phyloP scores from a whole-genome alignment of 2,113 vertebrate genomes.

The Haemorhous mexicanus region DNA sequence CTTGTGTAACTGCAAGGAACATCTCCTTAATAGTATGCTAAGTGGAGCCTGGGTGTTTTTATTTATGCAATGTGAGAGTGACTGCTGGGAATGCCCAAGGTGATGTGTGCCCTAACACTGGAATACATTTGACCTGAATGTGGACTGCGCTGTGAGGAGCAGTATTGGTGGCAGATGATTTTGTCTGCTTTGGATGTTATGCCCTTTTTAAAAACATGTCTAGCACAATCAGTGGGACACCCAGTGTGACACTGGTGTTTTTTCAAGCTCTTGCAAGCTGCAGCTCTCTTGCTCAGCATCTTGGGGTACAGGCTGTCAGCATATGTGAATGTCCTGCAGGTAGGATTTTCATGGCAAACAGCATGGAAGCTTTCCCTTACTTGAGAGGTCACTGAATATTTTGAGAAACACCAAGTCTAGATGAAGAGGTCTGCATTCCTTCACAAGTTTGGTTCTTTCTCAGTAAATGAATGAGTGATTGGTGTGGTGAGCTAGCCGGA shows the following conservation, averaged over 20 bases:
- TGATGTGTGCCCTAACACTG: neutral
- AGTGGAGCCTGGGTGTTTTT: neutral
- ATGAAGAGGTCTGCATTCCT: neutral
- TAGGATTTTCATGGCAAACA: neutral
- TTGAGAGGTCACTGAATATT: neutral
- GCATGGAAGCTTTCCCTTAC: neutral
- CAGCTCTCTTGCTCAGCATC: neutral
- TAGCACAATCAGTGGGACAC: neutral
- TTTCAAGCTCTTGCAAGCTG: neutral
- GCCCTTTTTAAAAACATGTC: neutral
- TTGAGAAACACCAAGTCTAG: neutral
- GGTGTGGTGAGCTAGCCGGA: neutral
- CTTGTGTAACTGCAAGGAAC: neutral
- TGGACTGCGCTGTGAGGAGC: accelerated
- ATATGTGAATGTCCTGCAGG: neutral
- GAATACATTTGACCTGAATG: neutral
- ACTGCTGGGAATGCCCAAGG: neutral
- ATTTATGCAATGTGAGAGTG: neutral
- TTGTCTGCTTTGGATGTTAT: neutral
- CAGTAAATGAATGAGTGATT: neutral
- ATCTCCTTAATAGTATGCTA: neutral
- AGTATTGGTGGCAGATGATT: neutral
- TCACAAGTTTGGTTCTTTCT: neutral
- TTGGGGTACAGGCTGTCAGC: neutral
- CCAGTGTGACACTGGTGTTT: neutral